Evolutionary conservation across 2,888 invertebrate species (phyloP), one percentile per base, ranked within the genome.

Genomic region (Drosophila nigricruria): DNA sequence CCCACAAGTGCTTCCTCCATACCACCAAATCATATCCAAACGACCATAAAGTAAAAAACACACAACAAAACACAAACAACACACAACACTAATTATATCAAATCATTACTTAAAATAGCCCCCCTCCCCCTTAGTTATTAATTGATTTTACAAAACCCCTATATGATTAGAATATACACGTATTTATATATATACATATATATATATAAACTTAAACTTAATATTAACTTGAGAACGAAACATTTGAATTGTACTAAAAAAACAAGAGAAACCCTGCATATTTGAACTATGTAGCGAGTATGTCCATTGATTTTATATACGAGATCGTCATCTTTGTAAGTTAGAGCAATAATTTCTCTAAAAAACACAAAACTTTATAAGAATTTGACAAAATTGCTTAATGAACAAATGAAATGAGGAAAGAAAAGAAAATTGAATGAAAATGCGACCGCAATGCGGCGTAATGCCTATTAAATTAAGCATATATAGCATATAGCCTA

Each of bases 1-100:
- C 45, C 85, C 79, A 83, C 81, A 87, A 89, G 84, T 84, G 85
- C 85, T 85, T 85, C 85, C 85, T 87, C 73, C 79, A 79, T 73
- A 72, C 80, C 78, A 82, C 73, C 75, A 73, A 68, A 68, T 60
- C 68, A 68, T 72, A 73, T 63, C 62, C 79, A 73, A 38, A 62
- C 62, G 68, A 76, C 53, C 73, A 69, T 25, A 58, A 59, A 32
- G 10, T 38, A 25, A 45, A 6, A 38, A 14, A 43, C 47, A 42
- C 54, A 63, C 54, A 63, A 50, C 36, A 56, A 27, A 49, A 43
- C 53, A 62, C 53, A 62, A 50, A 34, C 49, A 25, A 49, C n/a
- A 49, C 18, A 50, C 45, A 52, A 63, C 56, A 76, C 53, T 50
- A 75, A 73, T 61, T 79, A 79, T 79, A 79, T 80, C 66, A 73